Evolutionary conservation across 2,113 vertebrate genomes (phyloP), one percentile per base, ranked within the genome.

Genomic region (Guaruba guarouba): DNA sequence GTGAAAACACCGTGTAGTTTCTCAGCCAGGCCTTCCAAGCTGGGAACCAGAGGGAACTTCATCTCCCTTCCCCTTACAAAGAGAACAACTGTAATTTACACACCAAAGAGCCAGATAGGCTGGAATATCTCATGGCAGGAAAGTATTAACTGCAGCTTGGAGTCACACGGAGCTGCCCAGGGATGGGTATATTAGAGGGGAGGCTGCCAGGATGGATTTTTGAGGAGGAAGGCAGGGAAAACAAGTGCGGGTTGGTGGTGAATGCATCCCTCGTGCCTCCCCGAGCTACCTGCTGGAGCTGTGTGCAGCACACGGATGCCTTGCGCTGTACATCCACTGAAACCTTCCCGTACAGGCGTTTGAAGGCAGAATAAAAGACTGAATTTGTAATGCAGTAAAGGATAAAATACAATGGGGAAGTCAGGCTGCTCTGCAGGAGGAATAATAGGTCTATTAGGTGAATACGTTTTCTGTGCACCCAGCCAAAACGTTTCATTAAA

Each of bases 401-500:
- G 79, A 75, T 83, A 77, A 88, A 79, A 79, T 33, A 82, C 90
- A 85, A 68, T 41, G 83, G 79, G 79, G 66, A 88, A 94, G 93
- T 39, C 14, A 43, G 78, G 62, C 61, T 82, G 87, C 85, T 90
- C 5, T 73, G 41, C 35, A 37, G 74, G 67, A 80, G 83, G 55
- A 84, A 76, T 92, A 82, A 62, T 13, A 63, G 92, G 29, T 57
- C 82, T 79, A 54, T 83, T 48, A 79, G 89, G 88, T 83, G 76
- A 85, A 69, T 43, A 14, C 39, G 23, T 41, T 94, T 88, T 19
- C 88, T 62, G 83, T 62, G 80, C 88, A 88, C 67, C 73, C 88
- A 68, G 88, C 88, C 82, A 91, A 96, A 95, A 92, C 55, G 52
- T 83, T 81, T 95, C 77, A 57, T 67, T 94, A 46, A 59, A 54